Evolutionary conservation across 2,888 invertebrate species (phyloP).

Genomic region (Aelia acuminata): DNA sequence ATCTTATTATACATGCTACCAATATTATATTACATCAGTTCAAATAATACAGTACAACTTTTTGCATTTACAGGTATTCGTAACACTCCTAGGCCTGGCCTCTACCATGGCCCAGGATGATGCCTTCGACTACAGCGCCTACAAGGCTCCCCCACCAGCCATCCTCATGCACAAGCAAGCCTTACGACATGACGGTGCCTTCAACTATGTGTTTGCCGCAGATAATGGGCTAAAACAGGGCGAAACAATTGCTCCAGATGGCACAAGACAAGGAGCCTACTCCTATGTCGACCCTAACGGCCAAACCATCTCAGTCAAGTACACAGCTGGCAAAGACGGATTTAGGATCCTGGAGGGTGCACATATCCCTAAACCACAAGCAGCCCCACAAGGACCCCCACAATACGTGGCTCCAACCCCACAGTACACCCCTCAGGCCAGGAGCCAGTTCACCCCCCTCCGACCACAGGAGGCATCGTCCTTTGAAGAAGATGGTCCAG

Average conservation of each 20-base stretch:
- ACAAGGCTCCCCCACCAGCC: conserved; percentile 70
- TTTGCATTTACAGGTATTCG: conserved; percentile 43
- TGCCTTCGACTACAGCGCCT: conserved; percentile 66
- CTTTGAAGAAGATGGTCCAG: conserved; percentile 60
- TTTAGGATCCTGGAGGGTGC: conserved; percentile 72
- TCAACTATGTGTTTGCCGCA: conserved; percentile 79
- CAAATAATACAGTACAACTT: background rate
- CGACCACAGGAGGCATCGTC: conserved; percentile 61
- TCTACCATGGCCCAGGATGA: conserved; percentile 60
- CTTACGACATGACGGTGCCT: conserved; percentile 77
- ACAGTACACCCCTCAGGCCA: conserved; percentile 55
- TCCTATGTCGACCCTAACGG: conserved; percentile 79
- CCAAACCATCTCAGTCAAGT: conserved; percentile 77
- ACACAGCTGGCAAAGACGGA: conserved; percentile 72
- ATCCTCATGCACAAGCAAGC: conserved; percentile 78
- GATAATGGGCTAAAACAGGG: conserved; percentile 80
- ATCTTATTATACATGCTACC: too few species aligned
- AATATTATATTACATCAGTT: background rate
- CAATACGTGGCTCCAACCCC: conserved; percentile 57
- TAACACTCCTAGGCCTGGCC: conserved; percentile 60
- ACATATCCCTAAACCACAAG: conserved; percentile 69
- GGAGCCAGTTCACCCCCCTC: conserved; percentile 54
- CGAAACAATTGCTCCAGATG: conserved; percentile 79
- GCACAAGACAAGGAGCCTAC: conserved; percentile 77
- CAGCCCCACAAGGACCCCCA: conserved; percentile 46